Evolutionary conservation across 2,888 invertebrate genomes (phyloP).

Genomic region (Eupithecia insigniata): DNA sequence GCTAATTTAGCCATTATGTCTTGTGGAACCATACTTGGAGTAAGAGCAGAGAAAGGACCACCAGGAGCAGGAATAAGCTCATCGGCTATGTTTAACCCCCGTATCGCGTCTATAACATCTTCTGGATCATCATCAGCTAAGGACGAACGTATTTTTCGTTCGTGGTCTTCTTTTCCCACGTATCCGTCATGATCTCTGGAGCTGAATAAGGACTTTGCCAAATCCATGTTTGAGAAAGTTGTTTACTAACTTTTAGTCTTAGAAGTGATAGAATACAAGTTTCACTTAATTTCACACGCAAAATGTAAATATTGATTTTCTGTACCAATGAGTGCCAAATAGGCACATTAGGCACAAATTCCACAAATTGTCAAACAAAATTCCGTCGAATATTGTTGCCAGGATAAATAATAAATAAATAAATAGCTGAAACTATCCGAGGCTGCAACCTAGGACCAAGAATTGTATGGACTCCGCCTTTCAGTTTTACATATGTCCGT

Average conservation of each 20-base stretch:
- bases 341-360: too few species aligned
- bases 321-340: not conserved
- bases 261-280: too few species aligned
- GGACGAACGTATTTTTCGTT: conserved; percentile 91
- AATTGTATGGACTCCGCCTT: too few species aligned
- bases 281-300: conserved; percentile 4
- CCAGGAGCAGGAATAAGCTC: conserved; percentile 90
- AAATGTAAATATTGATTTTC: conserved; percentile 10
- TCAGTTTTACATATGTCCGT: too few species aligned
- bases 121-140: conserved; percentile 91
- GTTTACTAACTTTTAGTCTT: not conserved
- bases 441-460: too few species aligned
- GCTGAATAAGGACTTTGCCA: conserved; percentile 95
- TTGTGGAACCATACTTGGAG: conserved; percentile 98
- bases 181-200: conserved; percentile 95
- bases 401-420: too few species aligned
- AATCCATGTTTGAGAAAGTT: conserved; percentile 89
- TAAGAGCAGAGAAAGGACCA: conserved; percentile 97
- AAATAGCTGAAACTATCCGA: too few species aligned
- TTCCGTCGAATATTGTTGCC: too few species aligned
- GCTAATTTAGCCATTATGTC: conserved; percentile 93
- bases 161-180: conserved; percentile 92
- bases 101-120: conserved; percentile 86
- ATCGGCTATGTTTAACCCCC: conserved; percentile 88
- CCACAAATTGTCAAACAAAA: too few species aligned